Base-by-base conservation (phyloP, 2,888 invertebrate species). In the Lithophane socia region DNA sequence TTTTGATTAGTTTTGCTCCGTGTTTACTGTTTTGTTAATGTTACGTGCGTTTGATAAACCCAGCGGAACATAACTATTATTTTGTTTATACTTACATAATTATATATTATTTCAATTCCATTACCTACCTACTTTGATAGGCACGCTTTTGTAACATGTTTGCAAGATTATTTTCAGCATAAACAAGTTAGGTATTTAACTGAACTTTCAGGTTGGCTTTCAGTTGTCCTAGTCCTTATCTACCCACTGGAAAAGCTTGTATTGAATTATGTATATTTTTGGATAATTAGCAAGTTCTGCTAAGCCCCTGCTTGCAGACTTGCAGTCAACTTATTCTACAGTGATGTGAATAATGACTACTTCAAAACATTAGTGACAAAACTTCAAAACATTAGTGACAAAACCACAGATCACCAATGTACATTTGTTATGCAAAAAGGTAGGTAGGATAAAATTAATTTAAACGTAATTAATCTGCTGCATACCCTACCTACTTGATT, bases 11-110 rank as follows among this genome's bases (percentile, higher is more conserved):
- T 16, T 56, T 58, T 16, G 78, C 56, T 74, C 42, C n/a, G 29
- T 83, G 56, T 83, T 79, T 77, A 83, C 10, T 58, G 44, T 79
- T 70, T 73, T 58, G 54, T 21, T 47, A 29, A 4, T 16, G 37
- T 68, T 56, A 37, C 44, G 37, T 29, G n/a, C 24, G 67, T 64
- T 54, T 69, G 71, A 85, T 75, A 85, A 85, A 58, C 54, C 37
- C 13, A 66, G 47, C 37, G 37, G 70, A 75, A 76, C 85, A 42
- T 70, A 76, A 44, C 37, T 77, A 52, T 52, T 54, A 60, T 49
- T 80, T 70, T 75, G 52, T 75, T 47, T 58, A 61, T 60, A 61
- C 5, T 18, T 44, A 49, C 7, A 10, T 44, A 60, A 13, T 52
- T 78, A 47, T 47, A 61, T 37, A 37, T 37, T 5, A 37, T 54